Conservation (phyloP, 1,140 invertebrate species). For the Temnothorax longispinosus region DNA sequence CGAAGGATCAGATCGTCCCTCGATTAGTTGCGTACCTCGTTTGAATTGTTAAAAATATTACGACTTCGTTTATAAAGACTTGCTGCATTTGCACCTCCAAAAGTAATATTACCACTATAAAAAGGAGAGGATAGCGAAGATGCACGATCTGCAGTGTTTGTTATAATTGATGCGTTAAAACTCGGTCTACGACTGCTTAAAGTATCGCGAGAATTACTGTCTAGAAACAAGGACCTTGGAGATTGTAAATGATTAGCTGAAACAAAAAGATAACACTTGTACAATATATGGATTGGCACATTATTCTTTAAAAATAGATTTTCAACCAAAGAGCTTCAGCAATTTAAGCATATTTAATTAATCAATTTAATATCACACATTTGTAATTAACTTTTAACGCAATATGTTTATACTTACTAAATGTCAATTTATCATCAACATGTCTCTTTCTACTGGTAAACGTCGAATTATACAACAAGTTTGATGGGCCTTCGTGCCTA, state of each 20-base stretch:
- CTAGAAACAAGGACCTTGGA: conserved; percentile 80
- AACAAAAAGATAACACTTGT: conserved; percentile 45
- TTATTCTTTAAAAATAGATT: neutral
- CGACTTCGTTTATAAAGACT: conserved; percentile 87
- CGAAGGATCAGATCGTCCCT: neutral
- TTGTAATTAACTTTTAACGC: neutral
- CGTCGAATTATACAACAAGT: conserved; percentile 74
- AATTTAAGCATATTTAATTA: neutral
- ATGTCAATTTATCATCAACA: conserved; percentile 80
- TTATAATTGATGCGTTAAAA: conserved; percentile 87
- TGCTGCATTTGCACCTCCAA: conserved; percentile 90
- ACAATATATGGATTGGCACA: neutral
- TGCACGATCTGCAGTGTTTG: conserved; percentile 78
- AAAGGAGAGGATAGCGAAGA: conserved; percentile 88
- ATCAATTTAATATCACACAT: neutral
- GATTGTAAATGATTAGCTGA: conserved; percentile 81
- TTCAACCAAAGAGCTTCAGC: neutral
- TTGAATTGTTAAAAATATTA: conserved; percentile 79
- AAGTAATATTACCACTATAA: conserved; percentile 92
- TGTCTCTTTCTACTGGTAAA: conserved; percentile 80
- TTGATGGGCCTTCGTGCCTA: conserved; percentile 79
- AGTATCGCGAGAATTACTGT: conserved; percentile 79
- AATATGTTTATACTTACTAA: conserved; percentile 73
- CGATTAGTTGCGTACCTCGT: conserved; percentile 70
- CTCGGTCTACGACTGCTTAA: conserved; percentile 86